Base-by-base conservation (phyloP, 92 coral and sea anemone species). In the Zoanthus sansibaricus region DNA sequence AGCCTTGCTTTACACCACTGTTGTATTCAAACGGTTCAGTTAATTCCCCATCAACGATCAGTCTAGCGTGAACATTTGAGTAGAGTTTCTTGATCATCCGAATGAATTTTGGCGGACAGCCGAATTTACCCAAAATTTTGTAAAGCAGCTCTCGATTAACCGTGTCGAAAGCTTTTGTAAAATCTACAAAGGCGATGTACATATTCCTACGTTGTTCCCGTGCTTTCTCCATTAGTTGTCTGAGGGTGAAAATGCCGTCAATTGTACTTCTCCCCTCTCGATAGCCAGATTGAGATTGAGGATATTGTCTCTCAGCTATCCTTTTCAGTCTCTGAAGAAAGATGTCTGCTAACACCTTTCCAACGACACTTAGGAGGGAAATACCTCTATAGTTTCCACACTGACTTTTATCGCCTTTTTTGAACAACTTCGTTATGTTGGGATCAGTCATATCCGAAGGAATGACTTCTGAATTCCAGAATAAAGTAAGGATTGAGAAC, bases 391-490 rank as follows among this genome's bases (percentile, higher is more conserved):
- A 87, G 71, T 87, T 87, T 3, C 83, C 89, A 72, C 88, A 88
- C 14, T 73, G 87, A 54, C 92, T 88, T 14, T 91, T 75, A 20
- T 92, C 88, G 10, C 94, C 92, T 51, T 88, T 91, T 32, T 88
- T 84, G 87, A 91, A 85, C 71, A 91, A 64, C 16, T 87, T 91
- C 49, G 78, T 51, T 47, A 91, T 91, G 51, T 55, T 87, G n/a
- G 91, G 79, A 42, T 83, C 89, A 9, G 52, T 83, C 76, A 75
- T 31, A 48, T 91, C 88, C 61, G 79, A 30, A 42, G 91, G 90
- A 14, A 87, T 48, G 21, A 48, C 74, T 80, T 88, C 89, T 46
- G 94, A 72, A 14, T 59, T 51, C 94, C 89, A 91, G 75, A 77
- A 76, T 32, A 68, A 49, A 32, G 69, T 66, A 44, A 88, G 58